Conservation (phyloP, 2,888 invertebrate species). For the Euplagia quadripunctaria region DNA sequence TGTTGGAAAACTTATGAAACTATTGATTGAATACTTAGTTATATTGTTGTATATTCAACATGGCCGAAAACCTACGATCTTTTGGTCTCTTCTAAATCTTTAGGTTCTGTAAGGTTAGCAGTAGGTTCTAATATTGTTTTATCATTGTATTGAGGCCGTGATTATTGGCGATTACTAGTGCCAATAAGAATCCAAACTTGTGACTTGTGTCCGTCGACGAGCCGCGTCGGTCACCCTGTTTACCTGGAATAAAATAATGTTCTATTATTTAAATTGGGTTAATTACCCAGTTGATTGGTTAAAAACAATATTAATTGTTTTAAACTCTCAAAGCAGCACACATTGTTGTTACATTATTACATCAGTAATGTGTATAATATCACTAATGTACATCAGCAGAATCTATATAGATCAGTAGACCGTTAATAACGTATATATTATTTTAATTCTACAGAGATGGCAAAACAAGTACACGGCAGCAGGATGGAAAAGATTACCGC, state of each 20-base stretch:
- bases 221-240: background rate
- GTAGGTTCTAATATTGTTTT: background rate
- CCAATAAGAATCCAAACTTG: background rate
- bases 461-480: too few relatives aligned
- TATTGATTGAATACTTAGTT: too few relatives aligned
- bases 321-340: background rate
- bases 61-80: too few relatives aligned
- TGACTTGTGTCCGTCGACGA: background rate
- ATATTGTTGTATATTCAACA: too few relatives aligned
- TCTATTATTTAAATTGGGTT: background rate
- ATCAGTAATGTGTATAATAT: background rate
- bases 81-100: too few relatives aligned
- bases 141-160: too few relatives aligned
- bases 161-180: background rate
- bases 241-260: background rate
- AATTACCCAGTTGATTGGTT: background rate
- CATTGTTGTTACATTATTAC: too few relatives aligned
- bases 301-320: background rate
- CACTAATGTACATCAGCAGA: background rate
- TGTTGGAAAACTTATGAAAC: too few relatives aligned
- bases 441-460: too few relatives aligned
- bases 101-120: too few relatives aligned
- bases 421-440: background rate
- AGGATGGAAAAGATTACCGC: too few relatives aligned
- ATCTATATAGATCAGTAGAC: background rate